Evolutionary conservation across 2,797 vertebrate species (phyloP), one percentile per base, ranked within the genome.

Genomic region (Falco concolor): DNA sequence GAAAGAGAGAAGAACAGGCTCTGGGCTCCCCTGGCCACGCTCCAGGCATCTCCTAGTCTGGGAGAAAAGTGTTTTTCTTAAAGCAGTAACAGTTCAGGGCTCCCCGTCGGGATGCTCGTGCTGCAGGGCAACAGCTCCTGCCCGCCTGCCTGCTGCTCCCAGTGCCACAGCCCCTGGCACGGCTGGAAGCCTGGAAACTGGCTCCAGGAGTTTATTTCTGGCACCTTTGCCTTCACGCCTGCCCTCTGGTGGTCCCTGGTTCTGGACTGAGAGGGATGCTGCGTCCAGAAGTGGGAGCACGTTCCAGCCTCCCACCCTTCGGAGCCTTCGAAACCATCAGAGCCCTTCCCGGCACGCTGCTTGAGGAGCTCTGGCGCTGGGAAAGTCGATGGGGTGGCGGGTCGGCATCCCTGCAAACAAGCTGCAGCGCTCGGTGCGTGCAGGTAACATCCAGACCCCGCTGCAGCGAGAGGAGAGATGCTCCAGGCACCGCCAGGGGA

Each of bases 251-350:
- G 91, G 91, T 59, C 74, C 79, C 74, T 16, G 91, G 11, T 3
- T 14, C 42, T 3, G 50, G 74, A 12, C 30, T 3, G 54, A 44
- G 36, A 24, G 36, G 15, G 74, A 32, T 28, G 63, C 38, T n/a
- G 53, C 9, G 2, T 4, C 47, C 73, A 6, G 50, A 34, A 59
- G 8, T 30, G 1, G 45, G 30, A 40, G 19, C 9, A 1, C 0
- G 13, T 28, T 12, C 4, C 25, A 24, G 5, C 23, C 53, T 32
- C 23, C 21, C 1, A 42, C 23, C 76, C 42, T 44, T 25, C 19
- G 2, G 22, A 5, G 13, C 38, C 28, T 28, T 10, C 25, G 0
- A 28, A 45, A 40, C 40, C 28, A 0, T 4, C 1, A 2, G 20
- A 15, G 38, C 42, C 40, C 22, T 53, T 60, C 53, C 67, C 1